Evolutionary conservation across 2,888 invertebrate genomes (phyloP), one percentile per base, ranked within the genome.

Genomic region (Heliconius ismenius): DNA sequence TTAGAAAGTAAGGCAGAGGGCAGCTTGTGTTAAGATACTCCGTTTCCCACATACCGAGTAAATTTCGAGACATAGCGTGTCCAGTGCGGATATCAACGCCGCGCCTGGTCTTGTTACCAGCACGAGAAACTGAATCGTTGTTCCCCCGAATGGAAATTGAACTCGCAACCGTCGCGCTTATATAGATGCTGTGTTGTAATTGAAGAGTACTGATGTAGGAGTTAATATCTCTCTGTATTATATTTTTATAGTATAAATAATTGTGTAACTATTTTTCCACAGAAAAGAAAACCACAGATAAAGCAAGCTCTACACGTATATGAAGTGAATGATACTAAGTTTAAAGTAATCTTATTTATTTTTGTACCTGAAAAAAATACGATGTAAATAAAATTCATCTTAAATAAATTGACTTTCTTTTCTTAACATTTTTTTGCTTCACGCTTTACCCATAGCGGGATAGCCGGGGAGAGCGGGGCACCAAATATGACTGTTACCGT

Each of bases 251-350:
- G n/a, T 58, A n/a, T 58, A 58, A 18, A 54, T 54, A 18, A 58
- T 67, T 39, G 9, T n/a, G 6, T 39, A 36, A 54, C 4, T 36
- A 54, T 76, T 77, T 78, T 76, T 80, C 85, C 81, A 49, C 86
- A 88, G 88, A 88, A 85, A 83, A 84, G 81, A 84, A 82, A 80
- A 73, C 79, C 28, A 58, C 81, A 24, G 82, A 83, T 54, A 81
- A 81, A 72, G 43, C 63, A 39, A 77, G n/a, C 54, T 63, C 54
- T 21, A 21, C 36, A 26, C 76, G 64, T 68, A 62, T 60, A 39
- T 70, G 28, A 73, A 62, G 28, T 24, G 11, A n/a, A 76, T 26
- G 26, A 15, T 13, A 24, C 6, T 39, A 18, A 43, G 28, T 62
- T 11, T 67, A 74, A 58, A 64, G 62, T 64, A 77, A 64, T 76